Base-by-base conservation (phyloP, 1,140 invertebrate genomes). In the Drosophila tropicalis region DNA sequence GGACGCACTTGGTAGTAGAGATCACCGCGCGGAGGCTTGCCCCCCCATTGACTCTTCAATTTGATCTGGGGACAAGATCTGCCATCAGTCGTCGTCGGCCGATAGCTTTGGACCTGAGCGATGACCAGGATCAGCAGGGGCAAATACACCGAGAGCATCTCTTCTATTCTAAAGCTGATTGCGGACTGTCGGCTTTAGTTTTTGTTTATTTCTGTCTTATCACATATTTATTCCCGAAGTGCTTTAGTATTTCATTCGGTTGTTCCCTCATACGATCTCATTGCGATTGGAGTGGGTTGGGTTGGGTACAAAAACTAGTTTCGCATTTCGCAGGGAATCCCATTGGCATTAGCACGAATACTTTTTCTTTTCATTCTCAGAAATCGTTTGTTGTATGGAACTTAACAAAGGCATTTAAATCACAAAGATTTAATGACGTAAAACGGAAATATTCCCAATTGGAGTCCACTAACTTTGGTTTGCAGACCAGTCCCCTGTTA, bases 1-100 rank as follows among this genome's bases (percentile, higher is more conserved):
- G 95, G 95, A 9, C 93, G 92, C 9, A 93, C 86, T 1, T 94
- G 90, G 74, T 95, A 94, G 25, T 93, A 85, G 2, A 95, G 90
- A 17, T 92, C 92, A 1, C 92, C 92, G 2, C 77, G 69, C 1
- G 94, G 91, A 0, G 79, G 85, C 61, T 93, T 78, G 0, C 93
- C 91, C 41, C 91, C 91, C 91, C 91, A 92, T 19, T 90, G 82
- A 6, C 83, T 75, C 75, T 91, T 91, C 40, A 90, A 61, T 56
- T 91, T 91, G 32, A 90, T 82, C 39, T 32, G 22, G n/a, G 91
- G 91, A 25, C 91, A 92, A 39, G 36, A 39, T 39, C 12, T 13
- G 1, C 12, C 36, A 13, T 12, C 12, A 39, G 12, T 12, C 10
- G 12, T 39, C 10, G 36, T 39, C 12, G 36, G 10, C 9, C 44